Conservation (phyloP, 2,888 invertebrate species). For the Thymelicus sylvestris region DNA sequence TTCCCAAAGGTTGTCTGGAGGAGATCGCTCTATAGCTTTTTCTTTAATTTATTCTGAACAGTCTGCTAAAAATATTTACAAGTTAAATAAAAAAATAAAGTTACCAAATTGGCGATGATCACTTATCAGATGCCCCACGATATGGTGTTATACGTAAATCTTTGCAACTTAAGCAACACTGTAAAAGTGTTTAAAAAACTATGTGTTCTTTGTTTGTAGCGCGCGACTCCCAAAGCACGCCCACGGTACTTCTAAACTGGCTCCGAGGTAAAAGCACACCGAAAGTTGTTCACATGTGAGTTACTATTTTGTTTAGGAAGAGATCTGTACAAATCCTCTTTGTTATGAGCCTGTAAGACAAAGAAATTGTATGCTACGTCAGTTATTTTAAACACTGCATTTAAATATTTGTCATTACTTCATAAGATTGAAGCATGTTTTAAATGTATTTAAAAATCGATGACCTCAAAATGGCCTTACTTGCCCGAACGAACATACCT, state of each 20-base stretch:
- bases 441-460: conserved; percentile 14
- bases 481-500: conserved; percentile 23
- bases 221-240: conserved; percentile 91
- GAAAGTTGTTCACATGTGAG: conserved; percentile 84
- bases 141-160: no score
- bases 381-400: conserved; percentile 7
- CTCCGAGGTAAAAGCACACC: conserved; percentile 90
- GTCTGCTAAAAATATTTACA: no score
- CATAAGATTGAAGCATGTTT: conserved; percentile 19
- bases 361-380: conserved; percentile 13
- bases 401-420: conserved; percentile 19
- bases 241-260: conserved; percentile 92
- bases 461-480: conserved; percentile 20
- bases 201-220: conserved; percentile 83
- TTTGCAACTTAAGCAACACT: no score
- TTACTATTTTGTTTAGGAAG: conserved; percentile 21
- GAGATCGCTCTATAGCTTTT: no score
- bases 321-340: conserved; percentile 28
- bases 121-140: no score
- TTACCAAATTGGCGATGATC: no score
- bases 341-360: conserved; percentile 25
- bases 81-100: no score
- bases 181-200: no score
- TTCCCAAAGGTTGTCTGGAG: no score
- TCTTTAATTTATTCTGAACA: no score